Percentiles rank a stretch among this genome's conserved stretches.
Conservation (phyloP, 1,140 invertebrate genomes). For the Araneus ventricosus region DNA sequence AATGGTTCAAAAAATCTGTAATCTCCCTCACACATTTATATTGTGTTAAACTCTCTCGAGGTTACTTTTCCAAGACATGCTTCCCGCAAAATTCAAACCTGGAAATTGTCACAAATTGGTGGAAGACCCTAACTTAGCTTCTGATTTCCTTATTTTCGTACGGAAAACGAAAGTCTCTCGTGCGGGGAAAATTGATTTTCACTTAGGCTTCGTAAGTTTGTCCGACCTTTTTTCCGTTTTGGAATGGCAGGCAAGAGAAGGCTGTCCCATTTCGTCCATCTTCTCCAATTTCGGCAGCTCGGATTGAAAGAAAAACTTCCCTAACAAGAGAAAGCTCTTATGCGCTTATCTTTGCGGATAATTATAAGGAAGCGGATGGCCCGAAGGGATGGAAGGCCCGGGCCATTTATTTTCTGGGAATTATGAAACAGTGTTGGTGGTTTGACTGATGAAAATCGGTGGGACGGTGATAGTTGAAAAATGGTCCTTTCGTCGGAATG, state of each 20-base stretch:
- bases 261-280: background rate
- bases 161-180: background rate
- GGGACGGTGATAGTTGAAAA: background rate
- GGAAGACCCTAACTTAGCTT: background rate
- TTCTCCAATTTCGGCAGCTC: background rate
- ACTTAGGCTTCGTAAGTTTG: background rate
- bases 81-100: background rate
- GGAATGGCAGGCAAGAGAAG: background rate
- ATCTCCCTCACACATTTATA: too few species aligned
- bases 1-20: too few species aligned
- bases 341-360: constrained; percentile 4
- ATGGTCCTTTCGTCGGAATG: background rate
- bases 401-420: background rate
- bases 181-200: constrained; percentile 15
- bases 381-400: background rate
- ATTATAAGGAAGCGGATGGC: background rate
- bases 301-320: background rate
- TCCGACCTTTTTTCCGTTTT: constrained; percentile 23
- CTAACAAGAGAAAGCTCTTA: constrained; percentile 36
- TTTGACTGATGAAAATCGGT: constrained; percentile 5
- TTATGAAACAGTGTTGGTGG: background rate
- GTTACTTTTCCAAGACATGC: background rate
- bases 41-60: too few species aligned
- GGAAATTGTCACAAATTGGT: background rate
- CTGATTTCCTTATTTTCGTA: background rate